A percentile compares a stretch with the other conserved stretches of the same genome.
Conservation (phyloP, 2,113 vertebrate species). For the Dendrocopos noguchii region DNA sequence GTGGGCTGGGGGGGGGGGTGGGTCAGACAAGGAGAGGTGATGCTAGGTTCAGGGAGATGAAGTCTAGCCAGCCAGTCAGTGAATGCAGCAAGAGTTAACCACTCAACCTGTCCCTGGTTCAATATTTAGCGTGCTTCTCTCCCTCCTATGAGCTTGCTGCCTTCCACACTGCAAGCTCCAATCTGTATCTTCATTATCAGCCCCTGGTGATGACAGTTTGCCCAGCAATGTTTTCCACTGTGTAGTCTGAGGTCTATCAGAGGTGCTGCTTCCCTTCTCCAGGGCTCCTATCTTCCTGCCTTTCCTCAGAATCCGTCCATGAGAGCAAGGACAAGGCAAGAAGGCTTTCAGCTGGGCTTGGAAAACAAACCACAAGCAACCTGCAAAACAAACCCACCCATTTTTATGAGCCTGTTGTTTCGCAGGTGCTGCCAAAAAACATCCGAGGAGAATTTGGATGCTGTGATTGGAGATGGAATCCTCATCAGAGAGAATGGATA, state of each 20-base stretch:
- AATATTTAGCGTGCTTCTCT: rapidly evolving
- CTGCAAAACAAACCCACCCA: not conserved
- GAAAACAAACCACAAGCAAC: not conserved
- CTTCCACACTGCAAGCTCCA: not conserved
- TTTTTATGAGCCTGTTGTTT: not conserved
- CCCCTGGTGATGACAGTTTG: slow-evolving; percentile 17
- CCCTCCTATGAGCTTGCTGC: not conserved
- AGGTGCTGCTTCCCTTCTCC: slow-evolving; percentile 21
- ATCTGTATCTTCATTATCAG: slow-evolving; percentile 4
- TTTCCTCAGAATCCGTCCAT: not conserved
- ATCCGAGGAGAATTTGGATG: too few relatives aligned
- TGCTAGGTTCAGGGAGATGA: not conserved
- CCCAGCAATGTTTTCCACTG: slow-evolving; percentile 46
- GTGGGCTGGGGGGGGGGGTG: not conserved
- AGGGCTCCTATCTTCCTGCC: slow-evolving; percentile 8
- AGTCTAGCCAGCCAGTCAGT: not conserved
- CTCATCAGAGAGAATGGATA: rapidly evolving
- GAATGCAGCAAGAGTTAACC: slow-evolving; percentile 17
- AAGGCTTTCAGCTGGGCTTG: not conserved
- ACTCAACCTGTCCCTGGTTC: too few relatives aligned
- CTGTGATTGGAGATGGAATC: not conserved
- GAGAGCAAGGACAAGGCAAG: not conserved
- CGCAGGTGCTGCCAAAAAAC: not conserved
- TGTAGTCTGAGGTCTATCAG: not conserved
- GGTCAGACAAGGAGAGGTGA: rapidly evolving